A percentile compares a stretch with the other conserved stretches of the same genome.
phyloP scores from a whole-genome alignment of 2,888 invertebrate species.

The Blastobasis lacticolella region DNA sequence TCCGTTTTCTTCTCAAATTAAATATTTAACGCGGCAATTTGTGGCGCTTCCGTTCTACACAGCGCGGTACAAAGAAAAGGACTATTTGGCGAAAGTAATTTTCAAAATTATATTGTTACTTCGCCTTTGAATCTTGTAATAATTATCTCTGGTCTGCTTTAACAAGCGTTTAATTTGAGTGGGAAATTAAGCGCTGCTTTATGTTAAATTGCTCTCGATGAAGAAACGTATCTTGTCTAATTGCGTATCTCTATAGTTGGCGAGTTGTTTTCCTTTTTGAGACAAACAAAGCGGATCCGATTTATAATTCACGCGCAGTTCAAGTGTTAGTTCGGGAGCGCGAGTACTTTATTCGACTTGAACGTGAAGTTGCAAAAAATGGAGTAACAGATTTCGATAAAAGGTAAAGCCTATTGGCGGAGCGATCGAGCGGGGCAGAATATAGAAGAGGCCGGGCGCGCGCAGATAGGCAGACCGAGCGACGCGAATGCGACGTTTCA shows the following conservation, averaged over 20 bases:
- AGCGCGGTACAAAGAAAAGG: slow-evolving; percentile 48
- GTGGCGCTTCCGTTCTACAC: slow-evolving; percentile 55
- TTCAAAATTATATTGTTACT: slow-evolving; percentile 64
- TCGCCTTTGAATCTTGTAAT: slow-evolving; percentile 59
- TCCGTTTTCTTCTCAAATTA: slow-evolving; percentile 60
- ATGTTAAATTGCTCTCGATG: slow-evolving; percentile 39
- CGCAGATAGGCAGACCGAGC: slow-evolving; percentile 59
- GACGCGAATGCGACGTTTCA: slow-evolving; percentile 71
- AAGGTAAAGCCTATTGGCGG: slow-evolving; percentile 61
- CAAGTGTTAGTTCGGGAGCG: no score
- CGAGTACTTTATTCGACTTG: no score
- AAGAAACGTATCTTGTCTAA: slow-evolving; percentile 33
- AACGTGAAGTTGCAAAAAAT: slow-evolving; percentile 17
- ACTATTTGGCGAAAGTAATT: slow-evolving; percentile 60
- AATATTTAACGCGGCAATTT: slow-evolving; percentile 64
- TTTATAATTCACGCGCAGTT: no score
- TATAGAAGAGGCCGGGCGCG: slow-evolving; percentile 46
- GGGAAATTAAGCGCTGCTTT: slow-evolving; percentile 48
- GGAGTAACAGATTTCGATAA: slow-evolving; percentile 46
- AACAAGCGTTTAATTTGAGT: slow-evolving; percentile 60
- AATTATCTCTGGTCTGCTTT: slow-evolving; percentile 63
- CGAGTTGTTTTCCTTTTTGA: no score
- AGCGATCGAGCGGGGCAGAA: slow-evolving; percentile 46
- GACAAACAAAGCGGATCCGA: no score
- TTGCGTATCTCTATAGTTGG: slow-evolving; percentile 5